phyloP scores from a whole-genome alignment of 2,113 vertebrate species.

The Mungos mungo region DNA sequence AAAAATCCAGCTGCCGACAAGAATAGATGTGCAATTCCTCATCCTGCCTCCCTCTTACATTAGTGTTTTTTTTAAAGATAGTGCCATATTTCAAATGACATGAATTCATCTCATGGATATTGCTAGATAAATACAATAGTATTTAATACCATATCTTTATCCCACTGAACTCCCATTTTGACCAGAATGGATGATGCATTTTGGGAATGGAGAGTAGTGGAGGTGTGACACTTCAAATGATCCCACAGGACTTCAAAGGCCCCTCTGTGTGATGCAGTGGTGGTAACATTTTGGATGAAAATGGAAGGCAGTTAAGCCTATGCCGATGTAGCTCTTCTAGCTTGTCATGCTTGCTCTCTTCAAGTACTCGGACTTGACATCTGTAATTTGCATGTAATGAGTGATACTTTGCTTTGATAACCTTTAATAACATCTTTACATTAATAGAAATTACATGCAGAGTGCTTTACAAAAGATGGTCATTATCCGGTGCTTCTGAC shows the following conservation, averaged over 20 bases:
- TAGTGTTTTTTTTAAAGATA: conserved; percentile 27
- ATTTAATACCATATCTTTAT: conserved; percentile 44
- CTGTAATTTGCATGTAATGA: conserved; percentile 59
- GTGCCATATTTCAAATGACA: conserved; percentile 44
- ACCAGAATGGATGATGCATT: conserved; percentile 11
- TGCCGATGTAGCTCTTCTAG: background rate
- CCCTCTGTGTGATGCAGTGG: background rate
- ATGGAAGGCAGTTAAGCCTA: conserved; percentile 4
- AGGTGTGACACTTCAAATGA: conserved; percentile 24
- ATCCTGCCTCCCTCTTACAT: conserved; percentile 20
- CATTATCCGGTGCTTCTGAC: conserved; percentile 48
- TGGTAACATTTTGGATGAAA: conserved; percentile 31
- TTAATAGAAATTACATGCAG: conserved; percentile 58
- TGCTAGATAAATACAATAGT: conserved; percentile 49
- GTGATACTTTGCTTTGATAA: conserved; percentile 71
- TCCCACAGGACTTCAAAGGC: conserved; percentile 31
- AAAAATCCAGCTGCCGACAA: conserved; percentile 29
- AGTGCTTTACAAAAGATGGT: conserved; percentile 56
- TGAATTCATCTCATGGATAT: conserved; percentile 45
- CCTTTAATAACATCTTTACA: conserved; percentile 60
- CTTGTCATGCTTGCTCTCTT: conserved; percentile 1
- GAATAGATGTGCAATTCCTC: conserved; percentile 11
- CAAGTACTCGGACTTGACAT: conserved; percentile 24
- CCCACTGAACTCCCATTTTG: conserved; percentile 51
- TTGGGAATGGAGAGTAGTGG: conserved; percentile 24